Base-by-base conservation (phyloP, 2,113 vertebrate species). In the Psophia crepitans region DNA sequence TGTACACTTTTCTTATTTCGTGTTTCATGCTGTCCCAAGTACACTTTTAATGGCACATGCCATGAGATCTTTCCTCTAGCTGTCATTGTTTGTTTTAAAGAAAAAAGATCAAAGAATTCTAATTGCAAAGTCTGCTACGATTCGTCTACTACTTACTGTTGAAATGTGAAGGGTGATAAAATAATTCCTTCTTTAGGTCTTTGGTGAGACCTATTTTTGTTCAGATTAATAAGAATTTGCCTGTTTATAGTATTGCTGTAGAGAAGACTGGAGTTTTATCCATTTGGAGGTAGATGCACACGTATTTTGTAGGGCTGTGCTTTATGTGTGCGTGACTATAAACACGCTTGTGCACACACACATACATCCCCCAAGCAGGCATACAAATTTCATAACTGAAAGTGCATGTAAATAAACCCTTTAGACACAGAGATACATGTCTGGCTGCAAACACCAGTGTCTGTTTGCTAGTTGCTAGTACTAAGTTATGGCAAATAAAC, bases 101-200 rank as follows among this genome's bases (percentile, higher is more conserved):
- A 39, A 78, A 78, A 82, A 68, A 78, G 20, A 84, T 78, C 37
- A 94, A 86, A 88, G 54, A 75, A 63, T 77, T 94, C 33, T 63
- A 86, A 78, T 75, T 75, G 30, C 35, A 70, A 92, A 78, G 33
- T 26, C 69, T n/a, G 8, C 15, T 89, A 37, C 21, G 14, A 82
- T 68, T 90, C 30, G 39, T 78, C 43, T 71, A 5, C 54, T 70
- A 54, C 32, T 70, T 69, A 33, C 43, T 27, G 32, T 26, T 80
- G 53, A 86, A 88, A 73, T 32, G 49, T 2, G 5, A 87, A 83
- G 5, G 7, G 11, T 76, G 58, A 71, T 41, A 76, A 93, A 93
- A 90, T 43, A 78, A 56, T 71, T 93, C 26, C 13, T 54, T 83
- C 54, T 90, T 84, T 75, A 28, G 57, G 48, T 65, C 43, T 71